Conservation (phyloP, 2,888 invertebrate species). For the Synergus itoensis region DNA sequence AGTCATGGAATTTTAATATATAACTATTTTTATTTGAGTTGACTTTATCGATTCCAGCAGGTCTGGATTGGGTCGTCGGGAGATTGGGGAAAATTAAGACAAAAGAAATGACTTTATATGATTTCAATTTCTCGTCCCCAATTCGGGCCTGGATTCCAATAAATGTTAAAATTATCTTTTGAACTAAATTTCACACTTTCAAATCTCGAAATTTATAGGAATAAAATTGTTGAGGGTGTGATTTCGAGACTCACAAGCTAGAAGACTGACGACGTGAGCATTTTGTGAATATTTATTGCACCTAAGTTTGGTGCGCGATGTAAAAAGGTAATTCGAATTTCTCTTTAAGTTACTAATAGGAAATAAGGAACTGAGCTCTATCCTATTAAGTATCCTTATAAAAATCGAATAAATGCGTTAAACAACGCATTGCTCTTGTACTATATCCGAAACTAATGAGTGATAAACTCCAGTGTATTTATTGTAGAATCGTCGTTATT, state of each 20-base stretch:
- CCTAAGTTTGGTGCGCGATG: constrained; percentile 6
- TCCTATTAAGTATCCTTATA: background rate
- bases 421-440: constrained; percentile 52
- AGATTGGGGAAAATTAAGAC: background rate
- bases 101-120: too few species aligned
- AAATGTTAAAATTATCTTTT: too few species aligned
- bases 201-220: background rate
- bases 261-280: constrained; percentile 40
- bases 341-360: constrained; percentile 28
- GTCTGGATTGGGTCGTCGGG: background rate
- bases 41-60: background rate
- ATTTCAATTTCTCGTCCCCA: too few species aligned
- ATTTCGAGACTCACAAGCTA: constrained; percentile 22
- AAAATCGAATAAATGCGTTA: constrained; percentile 7
- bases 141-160: too few species aligned
- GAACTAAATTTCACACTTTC: too few species aligned
- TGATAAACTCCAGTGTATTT: constrained; percentile 60
- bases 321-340: constrained; percentile 36
- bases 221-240: constrained; percentile 1
- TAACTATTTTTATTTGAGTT: background rate
- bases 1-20: background rate
- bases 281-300: constrained; percentile 42
- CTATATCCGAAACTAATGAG: constrained; percentile 57
- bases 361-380: background rate
- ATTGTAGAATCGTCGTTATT: constrained; percentile 57